Base-by-base conservation (phyloP, 2,797 vertebrate genomes). In the Varecia variegata region DNA sequence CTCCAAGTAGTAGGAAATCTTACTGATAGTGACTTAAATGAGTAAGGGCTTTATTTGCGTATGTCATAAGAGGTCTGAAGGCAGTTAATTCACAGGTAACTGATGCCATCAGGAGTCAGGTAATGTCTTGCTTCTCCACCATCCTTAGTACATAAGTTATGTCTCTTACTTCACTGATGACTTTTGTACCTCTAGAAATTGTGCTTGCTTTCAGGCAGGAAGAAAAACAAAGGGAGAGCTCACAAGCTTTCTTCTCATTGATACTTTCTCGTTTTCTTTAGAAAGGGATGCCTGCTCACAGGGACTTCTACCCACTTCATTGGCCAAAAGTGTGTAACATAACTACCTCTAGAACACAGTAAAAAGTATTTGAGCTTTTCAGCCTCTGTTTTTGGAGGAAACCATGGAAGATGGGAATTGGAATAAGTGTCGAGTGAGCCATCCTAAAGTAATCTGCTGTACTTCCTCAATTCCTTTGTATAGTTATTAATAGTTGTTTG, bases 31-130 rank as follows among this genome's bases (percentile, higher is more conserved):
- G 40, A 71, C 17, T 82, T 79, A 73, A 87, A 13, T 62, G 68
- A 88, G 56, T 93, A 60, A 70, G 32, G 14, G 20, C 79, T 90
- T 94, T 81, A 83, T 96, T 84, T 77, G 5, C n/a, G 93, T 21
- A 13, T 80, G 18, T 71, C 7, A 5, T 84, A 70, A 67, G 81
- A 90, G 60, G 10, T 56, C 30, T 23, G 38, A 77, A 85, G 58
- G 52, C 43, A 83, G 13, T 76, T 88, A 45, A n/a, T 88, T 95
- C 77, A 38, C 32, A 80, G 82, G 58, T 74, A 80, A 79, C n/a
- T 70, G 73, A 71, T 90, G 43, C 32, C 56, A 47, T 88, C 7
- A 68, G 30, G 14, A 50, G 67, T 40, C 35, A 88, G 52, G 88
- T 84, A 90, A 14, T 17, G 17, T 70, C 43, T 85, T 91, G 23